Conservation (phyloP, 1,140 invertebrate genomes). For the Zaprionus nigranus region DNA sequence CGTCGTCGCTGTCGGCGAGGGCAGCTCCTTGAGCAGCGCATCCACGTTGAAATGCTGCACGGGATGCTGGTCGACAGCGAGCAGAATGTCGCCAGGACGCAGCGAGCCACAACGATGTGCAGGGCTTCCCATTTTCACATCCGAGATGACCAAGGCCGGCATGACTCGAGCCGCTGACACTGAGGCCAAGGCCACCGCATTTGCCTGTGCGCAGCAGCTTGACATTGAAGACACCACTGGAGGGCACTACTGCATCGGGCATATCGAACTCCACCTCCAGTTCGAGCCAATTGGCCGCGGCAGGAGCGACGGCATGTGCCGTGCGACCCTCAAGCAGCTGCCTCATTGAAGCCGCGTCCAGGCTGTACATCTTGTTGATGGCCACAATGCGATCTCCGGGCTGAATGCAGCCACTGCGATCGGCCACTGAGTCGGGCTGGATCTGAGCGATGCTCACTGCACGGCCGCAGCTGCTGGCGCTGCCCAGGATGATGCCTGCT, state of each 20-base stretch:
- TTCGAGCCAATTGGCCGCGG: constrained; percentile 86
- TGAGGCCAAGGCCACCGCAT: constrained; percentile 93
- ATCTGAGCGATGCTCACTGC: constrained; percentile 76
- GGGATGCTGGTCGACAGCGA: constrained; percentile 94
- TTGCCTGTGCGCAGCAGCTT: constrained; percentile 92
- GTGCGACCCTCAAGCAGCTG: constrained; percentile 80
- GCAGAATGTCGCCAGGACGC: constrained; percentile 92
- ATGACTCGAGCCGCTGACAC: constrained; percentile 89
- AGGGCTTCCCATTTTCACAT: constrained; percentile 94
- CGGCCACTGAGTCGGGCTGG: constrained; percentile 79
- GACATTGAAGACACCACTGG: constrained; percentile 95
- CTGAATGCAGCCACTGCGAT: constrained; percentile 91
- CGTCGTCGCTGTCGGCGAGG: constrained; percentile 7
- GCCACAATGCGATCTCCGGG: constrained; percentile 93
- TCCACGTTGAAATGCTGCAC: constrained; percentile 88
- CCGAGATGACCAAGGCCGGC: constrained; percentile 90
- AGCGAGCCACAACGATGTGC: constrained; percentile 95
- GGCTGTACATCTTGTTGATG: constrained; percentile 90
- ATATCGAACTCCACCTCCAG: constrained; percentile 95
- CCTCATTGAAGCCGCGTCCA: constrained; percentile 85
- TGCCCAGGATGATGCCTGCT: constrained; percentile 73
- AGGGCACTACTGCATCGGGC: constrained; percentile 95
- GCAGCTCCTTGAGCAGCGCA: constrained; percentile 75
- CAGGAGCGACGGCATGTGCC: constrained; percentile 5
- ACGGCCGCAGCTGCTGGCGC: constrained; percentile 44